Percentiles rank a stretch among this genome's conserved stretches.
phyloP scores from a whole-genome alignment of 2,113 vertebrate genomes.

The Urocitellus parryii region DNA sequence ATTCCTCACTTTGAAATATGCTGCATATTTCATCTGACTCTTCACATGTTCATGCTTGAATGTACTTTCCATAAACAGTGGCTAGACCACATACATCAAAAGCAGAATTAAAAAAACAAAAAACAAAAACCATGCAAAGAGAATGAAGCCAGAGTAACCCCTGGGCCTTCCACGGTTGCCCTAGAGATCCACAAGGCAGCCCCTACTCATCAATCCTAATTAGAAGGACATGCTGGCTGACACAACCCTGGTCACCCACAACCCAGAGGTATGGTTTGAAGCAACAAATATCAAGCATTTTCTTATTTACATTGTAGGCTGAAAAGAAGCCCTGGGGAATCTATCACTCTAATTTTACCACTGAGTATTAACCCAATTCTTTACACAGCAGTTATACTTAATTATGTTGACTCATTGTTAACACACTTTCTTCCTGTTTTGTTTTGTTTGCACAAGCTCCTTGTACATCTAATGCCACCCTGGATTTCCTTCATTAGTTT shows the following conservation, averaged over 20 bases:
- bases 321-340: not conserved
- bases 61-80: too few relatives aligned
- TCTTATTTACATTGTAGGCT: not conserved
- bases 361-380: constrained; percentile 16
- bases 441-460: not conserved
- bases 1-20: constrained; percentile 30
- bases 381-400: not conserved
- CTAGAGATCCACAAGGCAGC: not conserved
- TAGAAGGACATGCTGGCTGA: not conserved
- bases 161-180: not conserved
- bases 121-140: not conserved
- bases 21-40: not conserved
- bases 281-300: not conserved
- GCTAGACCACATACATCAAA: not conserved
- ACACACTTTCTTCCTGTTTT: not conserved
- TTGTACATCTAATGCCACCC: not conserved
- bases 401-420: constrained; percentile 5
- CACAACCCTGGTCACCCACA: not conserved
- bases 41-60: not conserved
- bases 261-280: not conserved
- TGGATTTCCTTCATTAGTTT: not conserved
- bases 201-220: not conserved
- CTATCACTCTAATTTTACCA: not conserved
- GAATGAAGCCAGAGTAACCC: not conserved
- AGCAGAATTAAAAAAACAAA: not conserved